These are phyloP conservation scores for Poecilia gillii DNA, from an alignment of 2,797 vertebrate species.

Conservation along the genomic window DNA sequence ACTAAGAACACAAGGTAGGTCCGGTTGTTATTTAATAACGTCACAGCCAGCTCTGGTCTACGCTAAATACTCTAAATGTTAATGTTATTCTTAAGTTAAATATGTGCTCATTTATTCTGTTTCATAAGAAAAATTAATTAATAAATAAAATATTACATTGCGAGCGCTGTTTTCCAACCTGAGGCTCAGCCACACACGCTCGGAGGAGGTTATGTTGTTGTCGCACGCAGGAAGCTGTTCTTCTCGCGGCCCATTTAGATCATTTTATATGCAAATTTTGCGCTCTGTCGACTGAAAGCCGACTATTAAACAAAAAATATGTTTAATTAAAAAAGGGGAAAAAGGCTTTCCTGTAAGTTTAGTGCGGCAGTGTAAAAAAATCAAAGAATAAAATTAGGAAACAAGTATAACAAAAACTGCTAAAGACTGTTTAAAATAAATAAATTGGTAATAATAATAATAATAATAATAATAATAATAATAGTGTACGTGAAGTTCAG, in stretches of 20 bases:
- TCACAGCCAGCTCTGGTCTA: background rate
- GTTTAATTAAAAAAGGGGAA: background rate
- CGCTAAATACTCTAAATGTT: background rate
- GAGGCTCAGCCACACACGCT: conserved; percentile 55
- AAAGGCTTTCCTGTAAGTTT: background rate
- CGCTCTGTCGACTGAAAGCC: background rate
- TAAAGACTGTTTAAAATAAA: background rate
- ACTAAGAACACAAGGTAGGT: conserved; percentile 73
- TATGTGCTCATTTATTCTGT: background rate
- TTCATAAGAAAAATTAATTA: background rate
- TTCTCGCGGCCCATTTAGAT: conserved; percentile 18
- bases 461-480: background rate
- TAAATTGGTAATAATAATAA: background rate
- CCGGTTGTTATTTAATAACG: background rate
- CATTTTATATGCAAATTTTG: background rate
- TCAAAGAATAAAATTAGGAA: background rate
- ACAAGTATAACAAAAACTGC: background rate
- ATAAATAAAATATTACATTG: background rate
- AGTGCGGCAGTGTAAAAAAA: background rate
- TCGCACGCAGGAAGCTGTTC: conserved; percentile 38
- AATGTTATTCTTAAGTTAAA: background rate
- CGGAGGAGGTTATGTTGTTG: conserved; percentile 19
- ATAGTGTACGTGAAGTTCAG: background rate
- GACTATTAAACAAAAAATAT: background rate
- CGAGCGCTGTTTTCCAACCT: conserved; percentile 52